A percentile compares a stretch with the other conserved stretches of the same genome.
phyloP scores from a whole-genome alignment of 2,797 vertebrate species.

The Euthynnus affinis region DNA sequence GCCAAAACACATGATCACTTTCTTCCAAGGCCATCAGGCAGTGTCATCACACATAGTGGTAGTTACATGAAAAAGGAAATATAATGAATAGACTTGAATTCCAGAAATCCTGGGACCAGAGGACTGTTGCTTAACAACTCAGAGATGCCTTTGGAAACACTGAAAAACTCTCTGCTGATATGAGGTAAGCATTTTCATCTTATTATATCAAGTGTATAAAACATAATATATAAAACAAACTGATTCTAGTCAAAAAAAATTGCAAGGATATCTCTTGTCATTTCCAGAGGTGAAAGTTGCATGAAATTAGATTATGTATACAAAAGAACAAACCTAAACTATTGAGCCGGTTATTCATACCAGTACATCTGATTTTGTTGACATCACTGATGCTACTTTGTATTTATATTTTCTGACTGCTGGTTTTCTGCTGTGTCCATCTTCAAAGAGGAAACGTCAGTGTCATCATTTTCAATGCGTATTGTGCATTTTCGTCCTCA shows the following conservation, averaged over 20 bases:
- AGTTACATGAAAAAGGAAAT: constrained; percentile 26
- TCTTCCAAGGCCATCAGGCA: constrained; percentile 28
- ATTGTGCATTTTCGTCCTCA: not conserved
- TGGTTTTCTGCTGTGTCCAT: not conserved
- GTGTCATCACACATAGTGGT: constrained; percentile 17
- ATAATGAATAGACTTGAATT: constrained; percentile 46
- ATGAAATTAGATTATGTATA: not conserved
- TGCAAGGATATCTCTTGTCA: not conserved
- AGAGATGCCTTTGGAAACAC: constrained; percentile 40
- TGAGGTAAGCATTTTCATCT: constrained; percentile 23
- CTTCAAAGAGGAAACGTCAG: not conserved
- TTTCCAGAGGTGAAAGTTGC: not conserved
- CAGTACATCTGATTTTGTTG: too few relatives aligned
- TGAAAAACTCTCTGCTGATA: constrained; percentile 38
- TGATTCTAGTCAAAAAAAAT: not conserved
- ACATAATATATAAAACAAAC: not conserved
- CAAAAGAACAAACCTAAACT: too few relatives aligned
- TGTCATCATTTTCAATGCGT: not conserved
- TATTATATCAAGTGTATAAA: constrained; percentile 18
- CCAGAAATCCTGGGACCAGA: constrained; percentile 41
- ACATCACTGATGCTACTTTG: too few relatives aligned
- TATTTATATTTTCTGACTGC: too few relatives aligned
- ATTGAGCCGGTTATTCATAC: too few relatives aligned
- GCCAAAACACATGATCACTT: constrained; percentile 29
- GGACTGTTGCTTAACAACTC: constrained; percentile 35